Evolutionary conservation across 2,113 vertebrate species (phyloP), one percentile per base, ranked within the genome.

Genomic region (Hypocryptadius cinnamomeus): DNA sequence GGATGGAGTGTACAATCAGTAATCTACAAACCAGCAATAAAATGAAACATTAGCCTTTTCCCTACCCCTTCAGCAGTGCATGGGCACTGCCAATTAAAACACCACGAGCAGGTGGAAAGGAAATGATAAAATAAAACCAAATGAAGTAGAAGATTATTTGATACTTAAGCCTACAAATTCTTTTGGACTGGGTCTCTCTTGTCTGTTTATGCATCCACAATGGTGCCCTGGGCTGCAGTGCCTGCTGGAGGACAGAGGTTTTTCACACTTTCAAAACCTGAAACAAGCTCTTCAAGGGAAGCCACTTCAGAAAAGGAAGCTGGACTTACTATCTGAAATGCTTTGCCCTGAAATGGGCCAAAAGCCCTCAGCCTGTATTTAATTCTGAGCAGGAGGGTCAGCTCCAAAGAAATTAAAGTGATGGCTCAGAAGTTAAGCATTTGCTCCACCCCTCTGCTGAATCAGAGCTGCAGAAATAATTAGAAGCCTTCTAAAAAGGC

Each of bases 31-130:
- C 79, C 81, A 63, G 80, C 71, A 92, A 93, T 95, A 88, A 96
- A 94, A 94, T 70, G 90, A 97, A 97, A 97, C 87, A 92, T 64
- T 77, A 95, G 86, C 82, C 59, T 87, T 87, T 91, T 59, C 91
- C 79, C 87, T 66, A 82, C 51, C 3, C 30, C 84, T 90, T 48
- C 78, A 80, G 89, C 89, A 89, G 60, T 31, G 20, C 81, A 39
- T 8, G 54, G 89, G 68, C 71, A 85, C 71, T 70, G 51, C 85
- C 93, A 95, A 85, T 89, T 97, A 95, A 97, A 97, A 92, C 71
- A 63, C 21, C 12, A 30, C 14, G 9, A 81, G 61, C 79, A 45
- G 78, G 85, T 93, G 66, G 72, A 83, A 93, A 85, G 56, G 87
- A 95, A 95, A 92, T n/a, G 27, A 57, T 47, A 66, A 85, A 80